Percentiles rank a stretch among this genome's conserved stretches.
Evolutionary conservation across 1,140 invertebrate genomes (phyloP).

Genomic region (Aphis gossypii): DNA sequence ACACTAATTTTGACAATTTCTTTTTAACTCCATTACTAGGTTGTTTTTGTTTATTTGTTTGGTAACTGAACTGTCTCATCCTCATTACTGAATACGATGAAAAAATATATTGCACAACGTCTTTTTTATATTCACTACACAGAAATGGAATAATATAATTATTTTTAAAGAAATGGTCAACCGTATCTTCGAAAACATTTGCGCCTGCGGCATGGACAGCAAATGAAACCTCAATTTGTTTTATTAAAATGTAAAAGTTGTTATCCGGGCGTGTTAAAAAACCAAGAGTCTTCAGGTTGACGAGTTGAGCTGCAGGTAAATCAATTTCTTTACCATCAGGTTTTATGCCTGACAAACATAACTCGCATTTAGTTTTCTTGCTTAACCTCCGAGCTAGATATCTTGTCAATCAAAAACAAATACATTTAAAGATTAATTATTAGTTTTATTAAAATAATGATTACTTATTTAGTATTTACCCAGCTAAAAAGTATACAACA

Average conservation of each 20-base stretch:
- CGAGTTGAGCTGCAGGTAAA: neutral
- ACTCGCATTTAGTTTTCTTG: neutral
- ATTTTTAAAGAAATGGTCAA: neutral
- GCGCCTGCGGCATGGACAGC: neutral
- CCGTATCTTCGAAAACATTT: neutral
- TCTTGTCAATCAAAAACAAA: neutral
- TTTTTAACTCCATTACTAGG: neutral
- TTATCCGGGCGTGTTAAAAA: neutral
- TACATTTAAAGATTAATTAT: neutral
- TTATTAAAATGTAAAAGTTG: neutral
- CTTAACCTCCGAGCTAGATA: neutral
- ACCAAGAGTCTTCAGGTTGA: neutral
- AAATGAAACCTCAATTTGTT: neutral
- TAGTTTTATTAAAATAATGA: neutral
- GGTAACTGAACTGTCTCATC: conserved; percentile 9
- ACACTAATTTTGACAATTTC: neutral
- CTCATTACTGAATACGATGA: neutral
- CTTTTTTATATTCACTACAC: neutral
- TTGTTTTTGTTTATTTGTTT: neutral
- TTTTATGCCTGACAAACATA: neutral
- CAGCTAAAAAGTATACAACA: conserved; percentile 22
- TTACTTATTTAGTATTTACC: neutral
- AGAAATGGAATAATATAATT: neutral
- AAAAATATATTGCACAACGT: neutral
- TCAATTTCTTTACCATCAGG: neutral